These are phyloP conservation scores for Dinothrombium tinctorium DNA, from an alignment of 1,140 invertebrate genomes.

Conservation along the genomic window DNA sequence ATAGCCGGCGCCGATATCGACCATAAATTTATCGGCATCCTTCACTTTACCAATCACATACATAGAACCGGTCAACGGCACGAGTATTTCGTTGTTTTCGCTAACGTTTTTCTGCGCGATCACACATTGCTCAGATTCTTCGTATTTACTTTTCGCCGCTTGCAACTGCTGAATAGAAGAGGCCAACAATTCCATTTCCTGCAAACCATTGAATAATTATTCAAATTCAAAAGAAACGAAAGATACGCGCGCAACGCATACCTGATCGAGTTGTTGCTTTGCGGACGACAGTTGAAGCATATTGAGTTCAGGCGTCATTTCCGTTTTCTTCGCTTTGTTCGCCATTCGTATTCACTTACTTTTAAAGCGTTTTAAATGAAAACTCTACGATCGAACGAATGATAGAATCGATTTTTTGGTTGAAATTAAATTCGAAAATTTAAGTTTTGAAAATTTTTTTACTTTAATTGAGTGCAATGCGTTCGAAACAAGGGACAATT, in stretches of 20 bases:
- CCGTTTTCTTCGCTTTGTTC: slow-evolving; percentile 24
- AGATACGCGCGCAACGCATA: slow-evolving; percentile 19
- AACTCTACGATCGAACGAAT: no score
- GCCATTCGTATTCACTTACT: neutral
- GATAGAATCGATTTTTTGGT: no score
- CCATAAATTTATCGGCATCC: slow-evolving; percentile 55
- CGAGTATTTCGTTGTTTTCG: slow-evolving; percentile 56
- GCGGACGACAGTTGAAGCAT: slow-evolving; percentile 50
- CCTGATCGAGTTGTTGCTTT: slow-evolving; percentile 63
- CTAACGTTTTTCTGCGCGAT: slow-evolving; percentile 45
- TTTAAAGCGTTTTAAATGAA: no score
- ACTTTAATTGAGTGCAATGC: no score
- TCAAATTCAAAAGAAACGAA: slow-evolving; percentile 2
- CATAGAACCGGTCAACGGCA: slow-evolving; percentile 78
- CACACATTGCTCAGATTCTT: slow-evolving; percentile 57
- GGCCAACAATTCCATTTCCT: slow-evolving; percentile 56
- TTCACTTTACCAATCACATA: slow-evolving; percentile 67
- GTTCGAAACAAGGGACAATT: no score
- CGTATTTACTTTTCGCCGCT: slow-evolving; percentile 66
- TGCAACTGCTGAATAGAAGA: slow-evolving; percentile 66
- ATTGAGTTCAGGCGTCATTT: slow-evolving; percentile 48
- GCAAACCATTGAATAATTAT: neutral
- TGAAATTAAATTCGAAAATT: no score
- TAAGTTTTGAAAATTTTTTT: no score
- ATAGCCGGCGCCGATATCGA: slow-evolving; percentile 85